phyloP scores from a whole-genome alignment of 2,113 vertebrate species.

The Pipa parva region DNA sequence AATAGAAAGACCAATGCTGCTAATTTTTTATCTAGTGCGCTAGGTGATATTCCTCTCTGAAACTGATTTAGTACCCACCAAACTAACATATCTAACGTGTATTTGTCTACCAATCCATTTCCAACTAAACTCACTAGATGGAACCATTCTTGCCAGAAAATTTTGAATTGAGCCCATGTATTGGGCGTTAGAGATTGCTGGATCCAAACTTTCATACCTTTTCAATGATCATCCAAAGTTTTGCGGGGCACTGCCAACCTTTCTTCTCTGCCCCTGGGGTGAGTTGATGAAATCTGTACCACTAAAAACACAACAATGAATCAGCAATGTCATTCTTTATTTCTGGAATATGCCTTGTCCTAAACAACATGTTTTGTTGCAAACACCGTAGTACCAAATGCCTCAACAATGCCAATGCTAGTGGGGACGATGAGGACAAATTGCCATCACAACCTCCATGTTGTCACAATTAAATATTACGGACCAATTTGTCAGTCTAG shows the following conservation, averaged over 20 bases:
- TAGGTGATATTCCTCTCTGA: too few species aligned
- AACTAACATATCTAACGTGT: too few species aligned
- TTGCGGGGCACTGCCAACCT: background rate
- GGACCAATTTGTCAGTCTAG: background rate
- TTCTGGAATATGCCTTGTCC: background rate
- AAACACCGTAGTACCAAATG: background rate
- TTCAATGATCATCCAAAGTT: background rate
- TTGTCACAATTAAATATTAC: background rate
- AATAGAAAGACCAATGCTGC: too few species aligned
- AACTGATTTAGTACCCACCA: too few species aligned
- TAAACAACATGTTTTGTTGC: background rate
- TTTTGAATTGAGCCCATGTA: too few species aligned
- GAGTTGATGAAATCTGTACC: background rate
- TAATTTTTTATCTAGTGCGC: too few species aligned
- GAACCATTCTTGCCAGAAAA: background rate
- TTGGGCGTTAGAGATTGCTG: background rate
- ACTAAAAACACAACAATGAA: background rate
- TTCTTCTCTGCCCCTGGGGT: background rate
- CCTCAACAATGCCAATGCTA: background rate
- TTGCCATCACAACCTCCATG: background rate
- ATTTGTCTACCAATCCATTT: background rate
- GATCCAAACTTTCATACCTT: too few species aligned
- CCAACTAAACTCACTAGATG: too few species aligned
- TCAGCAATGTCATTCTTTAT: background rate
- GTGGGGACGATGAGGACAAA: background rate